phyloP scores from a whole-genome alignment of 2,888 invertebrate species.

The Junonia oenone region DNA sequence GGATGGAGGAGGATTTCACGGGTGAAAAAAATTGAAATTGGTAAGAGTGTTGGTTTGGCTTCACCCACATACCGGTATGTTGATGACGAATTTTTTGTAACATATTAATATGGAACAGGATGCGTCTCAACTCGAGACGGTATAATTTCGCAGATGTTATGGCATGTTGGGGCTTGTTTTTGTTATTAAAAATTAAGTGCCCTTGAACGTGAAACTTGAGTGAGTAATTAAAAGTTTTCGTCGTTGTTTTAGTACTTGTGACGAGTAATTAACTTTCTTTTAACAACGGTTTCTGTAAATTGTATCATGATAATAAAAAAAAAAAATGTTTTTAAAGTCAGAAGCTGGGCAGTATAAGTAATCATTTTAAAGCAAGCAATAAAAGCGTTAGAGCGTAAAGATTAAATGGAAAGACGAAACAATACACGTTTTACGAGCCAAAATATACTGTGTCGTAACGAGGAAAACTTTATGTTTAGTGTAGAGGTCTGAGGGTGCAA shows the following conservation, averaged over 20 bases:
- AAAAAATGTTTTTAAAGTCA: not conserved
- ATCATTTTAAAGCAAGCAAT: not conserved
- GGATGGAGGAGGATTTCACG: slow-evolving; percentile 10
- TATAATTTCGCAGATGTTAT: slow-evolving; percentile 18
- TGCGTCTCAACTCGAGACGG: slow-evolving; percentile 2
- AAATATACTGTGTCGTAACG: not conserved
- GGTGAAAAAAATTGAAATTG: slow-evolving; percentile 1
- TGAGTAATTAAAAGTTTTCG: not conserved
- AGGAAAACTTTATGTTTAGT: not conserved
- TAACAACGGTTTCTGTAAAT: not conserved
- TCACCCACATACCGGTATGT: slow-evolving; percentile 1
- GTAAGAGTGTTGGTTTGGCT: slow-evolving; percentile 4
- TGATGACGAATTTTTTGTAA: slow-evolving; percentile 3
- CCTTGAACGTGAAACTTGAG: not conserved
- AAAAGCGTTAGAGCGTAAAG: not conserved
- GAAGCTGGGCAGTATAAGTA: not conserved
- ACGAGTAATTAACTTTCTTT: not conserved
- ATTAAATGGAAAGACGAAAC: too few relatives aligned
- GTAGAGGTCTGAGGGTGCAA: not conserved
- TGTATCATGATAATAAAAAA: not conserved
- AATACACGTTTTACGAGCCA: not conserved
- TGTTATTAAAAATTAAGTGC: not conserved
- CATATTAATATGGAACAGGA: slow-evolving; percentile 19
- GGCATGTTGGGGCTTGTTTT: not conserved
- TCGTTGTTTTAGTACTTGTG: not conserved